phyloP scores from a whole-genome alignment of 1,140 invertebrate genomes.

The Drosophila azteca region DNA sequence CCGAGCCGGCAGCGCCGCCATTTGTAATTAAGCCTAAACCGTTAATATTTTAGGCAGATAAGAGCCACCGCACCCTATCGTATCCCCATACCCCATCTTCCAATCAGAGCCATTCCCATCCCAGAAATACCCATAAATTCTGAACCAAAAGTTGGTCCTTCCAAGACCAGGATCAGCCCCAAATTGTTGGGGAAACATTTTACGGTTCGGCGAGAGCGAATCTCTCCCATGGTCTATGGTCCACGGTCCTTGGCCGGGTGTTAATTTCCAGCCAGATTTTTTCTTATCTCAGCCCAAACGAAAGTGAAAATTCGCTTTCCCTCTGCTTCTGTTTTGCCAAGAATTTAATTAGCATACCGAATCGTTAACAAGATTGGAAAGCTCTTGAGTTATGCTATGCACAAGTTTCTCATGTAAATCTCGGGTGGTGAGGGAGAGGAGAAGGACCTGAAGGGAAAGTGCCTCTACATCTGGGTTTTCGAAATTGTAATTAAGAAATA shows the following conservation, averaged over 20 bases:
- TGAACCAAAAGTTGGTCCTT: slow-evolving; percentile 58
- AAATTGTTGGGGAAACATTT: slow-evolving; percentile 63
- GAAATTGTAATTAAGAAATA: slow-evolving; percentile 19
- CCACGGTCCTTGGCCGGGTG: slow-evolving; percentile 32
- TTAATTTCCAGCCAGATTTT: slow-evolving; percentile 68
- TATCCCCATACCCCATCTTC: slow-evolving; percentile 1
- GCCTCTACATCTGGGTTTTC: not conserved
- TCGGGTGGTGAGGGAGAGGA: not conserved
- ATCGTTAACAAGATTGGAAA: slow-evolving; percentile 77
- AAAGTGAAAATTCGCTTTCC: slow-evolving; percentile 49
- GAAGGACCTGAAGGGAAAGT: slow-evolving; percentile 9
- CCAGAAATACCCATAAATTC: slow-evolving; percentile 42
- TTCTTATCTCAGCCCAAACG: slow-evolving; percentile 27
- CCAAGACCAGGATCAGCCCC: slow-evolving; percentile 17
- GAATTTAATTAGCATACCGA: slow-evolving; percentile 78
- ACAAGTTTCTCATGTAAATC: slow-evolving; percentile 33
- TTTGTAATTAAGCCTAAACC: slow-evolving; percentile 81
- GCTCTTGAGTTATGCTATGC: slow-evolving; percentile 73
- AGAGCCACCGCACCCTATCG: slow-evolving; percentile 45
- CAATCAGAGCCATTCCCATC: not conserved
- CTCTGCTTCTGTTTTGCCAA: slow-evolving; percentile 58
- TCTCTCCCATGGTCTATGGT: slow-evolving; percentile 26
- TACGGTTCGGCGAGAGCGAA: slow-evolving; percentile 56
- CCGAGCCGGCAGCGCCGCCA: slow-evolving; percentile 57
- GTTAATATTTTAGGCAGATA: slow-evolving; percentile 80